These are phyloP conservation scores for Mionectes macconnelli DNA, from an alignment of 2,113 vertebrate genomes.

Conservation along the genomic window DNA sequence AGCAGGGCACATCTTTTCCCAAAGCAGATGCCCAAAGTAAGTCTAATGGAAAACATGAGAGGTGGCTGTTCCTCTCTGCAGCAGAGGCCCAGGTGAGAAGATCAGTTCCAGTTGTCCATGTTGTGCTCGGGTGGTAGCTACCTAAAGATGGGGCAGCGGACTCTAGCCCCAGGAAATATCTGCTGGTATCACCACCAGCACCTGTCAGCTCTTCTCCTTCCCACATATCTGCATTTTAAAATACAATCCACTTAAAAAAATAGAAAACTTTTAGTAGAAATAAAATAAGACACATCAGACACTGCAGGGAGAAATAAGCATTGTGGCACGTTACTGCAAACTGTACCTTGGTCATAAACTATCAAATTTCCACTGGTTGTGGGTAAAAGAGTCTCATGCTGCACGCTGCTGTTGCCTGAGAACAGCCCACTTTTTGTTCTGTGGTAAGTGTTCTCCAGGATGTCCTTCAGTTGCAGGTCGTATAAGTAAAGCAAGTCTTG, in stretches of 20 bases:
- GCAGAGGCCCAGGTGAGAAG: neutral
- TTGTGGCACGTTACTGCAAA: neutral
- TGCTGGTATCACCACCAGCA: neutral
- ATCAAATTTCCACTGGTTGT: conserved; percentile 79
- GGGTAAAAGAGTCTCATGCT: conserved; percentile 10
- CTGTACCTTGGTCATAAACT: conserved; percentile 84
- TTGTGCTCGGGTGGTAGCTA: neutral
- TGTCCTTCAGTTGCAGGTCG: conserved; percentile 77
- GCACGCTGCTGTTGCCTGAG: neutral
- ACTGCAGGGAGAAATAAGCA: neutral
- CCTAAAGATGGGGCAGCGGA: neutral
- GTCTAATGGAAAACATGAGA: neutral
- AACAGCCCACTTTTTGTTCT: conserved; percentile 58
- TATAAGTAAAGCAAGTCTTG: conserved; percentile 76
- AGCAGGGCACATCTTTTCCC: neutral
- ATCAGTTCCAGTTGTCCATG: neutral
- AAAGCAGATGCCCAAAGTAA: neutral
- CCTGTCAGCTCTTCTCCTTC: neutral
- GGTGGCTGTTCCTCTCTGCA: neutral
- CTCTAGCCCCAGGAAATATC: neutral
- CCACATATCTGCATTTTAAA: neutral
- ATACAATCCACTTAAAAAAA: neutral
- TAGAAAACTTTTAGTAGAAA: neutral
- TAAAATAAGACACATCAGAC: neutral
- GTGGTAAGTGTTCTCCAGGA: conserved; percentile 75